Conservation (phyloP, 2,113 vertebrate genomes). For the Microcebus tavaratra region DNA sequence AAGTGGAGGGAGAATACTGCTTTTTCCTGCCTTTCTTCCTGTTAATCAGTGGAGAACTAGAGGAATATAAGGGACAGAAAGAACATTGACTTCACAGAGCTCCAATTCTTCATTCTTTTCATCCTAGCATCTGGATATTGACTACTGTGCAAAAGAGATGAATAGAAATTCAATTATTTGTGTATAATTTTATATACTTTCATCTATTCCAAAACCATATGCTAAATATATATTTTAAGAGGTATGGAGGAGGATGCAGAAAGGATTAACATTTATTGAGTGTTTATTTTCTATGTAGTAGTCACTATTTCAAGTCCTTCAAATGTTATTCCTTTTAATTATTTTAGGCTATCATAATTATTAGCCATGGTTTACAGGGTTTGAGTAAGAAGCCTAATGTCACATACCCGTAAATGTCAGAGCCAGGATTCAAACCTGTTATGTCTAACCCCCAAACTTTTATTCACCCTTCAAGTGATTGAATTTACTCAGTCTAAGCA, state of each 20-base stretch:
- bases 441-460: not conserved
- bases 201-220: not conserved
- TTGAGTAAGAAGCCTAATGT: not conserved
- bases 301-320: not conserved
- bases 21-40: not conserved
- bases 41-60: not conserved
- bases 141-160: not conserved
- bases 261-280: not conserved
- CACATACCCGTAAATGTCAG: not conserved
- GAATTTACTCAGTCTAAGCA: not conserved
- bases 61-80: not conserved
- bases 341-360: not conserved
- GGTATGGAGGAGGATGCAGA: not conserved
- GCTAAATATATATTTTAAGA: not conserved
- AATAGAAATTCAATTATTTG: conserved; percentile 27
- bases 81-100: not conserved
- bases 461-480: not conserved
- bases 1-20: not conserved
- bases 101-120: not conserved
- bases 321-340: not conserved
- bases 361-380: not conserved
- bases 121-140: not conserved
- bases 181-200: not conserved
- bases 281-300: not conserved
- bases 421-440: not conserved